Conservation (phyloP, 2,888 invertebrate genomes). For the Trachelus tabidus region DNA sequence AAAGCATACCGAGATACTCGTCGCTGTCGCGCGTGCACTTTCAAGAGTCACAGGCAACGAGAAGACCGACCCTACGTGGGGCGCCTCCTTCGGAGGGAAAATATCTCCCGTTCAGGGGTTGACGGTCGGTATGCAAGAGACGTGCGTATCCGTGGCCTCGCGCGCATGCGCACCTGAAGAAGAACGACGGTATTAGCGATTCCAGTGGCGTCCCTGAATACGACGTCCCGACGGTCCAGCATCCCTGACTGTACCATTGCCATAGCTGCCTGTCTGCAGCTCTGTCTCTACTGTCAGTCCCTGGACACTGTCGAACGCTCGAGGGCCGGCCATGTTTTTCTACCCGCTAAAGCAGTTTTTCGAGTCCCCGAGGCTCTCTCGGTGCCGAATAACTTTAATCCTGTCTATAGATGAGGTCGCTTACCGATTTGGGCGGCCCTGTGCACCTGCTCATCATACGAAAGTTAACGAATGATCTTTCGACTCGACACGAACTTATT, state of each 20-base stretch:
- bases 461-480: background rate
- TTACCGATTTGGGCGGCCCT: background rate
- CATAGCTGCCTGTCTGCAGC: slow-evolving; percentile 35
- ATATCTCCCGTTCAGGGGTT: background rate
- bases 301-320: background rate
- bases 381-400: slow-evolving; percentile 1
- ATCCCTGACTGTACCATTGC: slow-evolving; percentile 37
- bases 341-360: slow-evolving; percentile 20
- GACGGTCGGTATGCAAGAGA: background rate
- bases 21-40: background rate
- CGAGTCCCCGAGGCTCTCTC: slow-evolving; percentile 22
- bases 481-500: background rate
- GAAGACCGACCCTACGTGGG: background rate
- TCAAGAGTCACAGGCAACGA: background rate
- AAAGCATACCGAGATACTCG: background rate
- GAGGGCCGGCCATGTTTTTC: slow-evolving; percentile 21
- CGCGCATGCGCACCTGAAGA: background rate
- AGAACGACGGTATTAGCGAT: slow-evolving; percentile 15
- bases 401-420: background rate
- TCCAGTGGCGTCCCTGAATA: slow-evolving; percentile 20
- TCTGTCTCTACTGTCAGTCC: slow-evolving; percentile 8
- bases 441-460: background rate
- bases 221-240: slow-evolving; percentile 41
- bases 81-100: background rate
- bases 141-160: background rate